Evolutionary conservation across 2,113 vertebrate genomes (phyloP).

Genomic region (Forbesichthys papilliferus): DNA sequence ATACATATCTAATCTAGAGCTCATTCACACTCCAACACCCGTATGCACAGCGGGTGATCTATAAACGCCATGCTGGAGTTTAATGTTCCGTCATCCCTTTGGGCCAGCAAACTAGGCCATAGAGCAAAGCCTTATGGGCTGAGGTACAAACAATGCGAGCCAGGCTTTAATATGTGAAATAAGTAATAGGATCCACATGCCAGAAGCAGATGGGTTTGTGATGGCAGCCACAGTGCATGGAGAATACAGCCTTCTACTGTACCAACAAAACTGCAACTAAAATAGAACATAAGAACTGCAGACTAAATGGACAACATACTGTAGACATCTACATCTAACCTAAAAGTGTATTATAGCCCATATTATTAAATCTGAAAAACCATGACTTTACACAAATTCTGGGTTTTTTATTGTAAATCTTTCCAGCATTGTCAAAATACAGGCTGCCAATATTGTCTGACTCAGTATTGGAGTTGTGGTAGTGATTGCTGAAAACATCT

Average conservation of each 20-base stretch:
- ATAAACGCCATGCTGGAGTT: slow-evolving; percentile 61
- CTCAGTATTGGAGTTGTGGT: slow-evolving; percentile 35
- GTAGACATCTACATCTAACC: slow-evolving; percentile 2
- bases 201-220: slow-evolving; percentile 50
- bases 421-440: slow-evolving; percentile 25
- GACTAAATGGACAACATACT: slow-evolving; percentile 6
- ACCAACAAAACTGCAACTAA: slow-evolving; percentile 30
- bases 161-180: slow-evolving; percentile 42
- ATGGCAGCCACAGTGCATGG: slow-evolving; percentile 50
- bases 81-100: slow-evolving; percentile 42
- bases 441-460: slow-evolving; percentile 25
- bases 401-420: neutral
- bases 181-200: slow-evolving; percentile 35
- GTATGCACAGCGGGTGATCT: slow-evolving; percentile 43
- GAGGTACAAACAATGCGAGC: slow-evolving; percentile 15
- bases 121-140: slow-evolving; percentile 30
- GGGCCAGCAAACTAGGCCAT: slow-evolving; percentile 45
- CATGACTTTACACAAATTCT: neutral
- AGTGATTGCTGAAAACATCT: slow-evolving; percentile 13
- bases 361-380: neutral
- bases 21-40: neutral
- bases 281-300: too few species aligned
- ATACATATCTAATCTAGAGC: neutral
- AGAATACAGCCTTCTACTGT: slow-evolving; percentile 49
- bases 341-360: neutral